Evolutionary conservation across 2,797 vertebrate genomes (phyloP).

Genomic region (Micromesistius poutassou): DNA sequence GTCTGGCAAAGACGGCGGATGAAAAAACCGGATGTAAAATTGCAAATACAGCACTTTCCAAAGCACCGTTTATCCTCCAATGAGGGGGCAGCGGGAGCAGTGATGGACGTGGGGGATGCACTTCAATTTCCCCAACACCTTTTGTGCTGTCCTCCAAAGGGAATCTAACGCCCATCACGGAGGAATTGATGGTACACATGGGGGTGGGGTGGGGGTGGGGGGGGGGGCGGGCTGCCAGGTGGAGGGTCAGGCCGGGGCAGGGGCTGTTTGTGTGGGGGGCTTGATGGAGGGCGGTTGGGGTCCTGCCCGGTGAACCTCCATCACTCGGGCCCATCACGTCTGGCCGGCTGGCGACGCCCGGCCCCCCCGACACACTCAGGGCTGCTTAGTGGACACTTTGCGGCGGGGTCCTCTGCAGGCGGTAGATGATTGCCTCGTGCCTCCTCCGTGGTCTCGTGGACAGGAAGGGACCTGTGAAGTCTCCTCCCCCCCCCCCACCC

Average conservation of each 20-base stretch:
- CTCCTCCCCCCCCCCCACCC: slow-evolving; percentile 33
- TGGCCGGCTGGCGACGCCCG: slow-evolving; percentile 49
- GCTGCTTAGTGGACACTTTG: slow-evolving; percentile 66
- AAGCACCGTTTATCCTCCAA: slow-evolving; percentile 43
- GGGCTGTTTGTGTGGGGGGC: slow-evolving; percentile 13
- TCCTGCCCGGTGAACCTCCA: slow-evolving; percentile 34
- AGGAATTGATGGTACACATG: slow-evolving; percentile 29
- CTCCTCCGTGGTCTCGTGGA: slow-evolving; percentile 38
- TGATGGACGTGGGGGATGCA: slow-evolving; percentile 10
- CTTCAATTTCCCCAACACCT: slow-evolving; percentile 52
- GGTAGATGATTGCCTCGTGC: slow-evolving; percentile 65
- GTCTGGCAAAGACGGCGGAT: slow-evolving; percentile 36
- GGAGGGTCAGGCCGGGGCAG: background rate
- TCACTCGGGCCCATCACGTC: slow-evolving; percentile 46
- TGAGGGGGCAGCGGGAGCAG: slow-evolving; percentile 25
- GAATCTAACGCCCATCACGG: slow-evolving; percentile 26
- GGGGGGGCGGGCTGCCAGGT: background rate
- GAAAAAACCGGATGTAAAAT: slow-evolving; percentile 25
- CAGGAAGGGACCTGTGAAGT: slow-evolving; percentile 36
- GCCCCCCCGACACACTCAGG: slow-evolving; percentile 27
- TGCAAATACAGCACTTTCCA: slow-evolving; percentile 52
- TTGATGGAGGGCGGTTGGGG: slow-evolving; percentile 21
- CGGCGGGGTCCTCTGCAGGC: slow-evolving; percentile 38
- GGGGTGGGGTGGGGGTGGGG: background rate
- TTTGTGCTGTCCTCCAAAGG: slow-evolving; percentile 28